Evolutionary conservation across 1,140 invertebrate genomes (phyloP).

Genomic region (Panulirus ornatus): DNA sequence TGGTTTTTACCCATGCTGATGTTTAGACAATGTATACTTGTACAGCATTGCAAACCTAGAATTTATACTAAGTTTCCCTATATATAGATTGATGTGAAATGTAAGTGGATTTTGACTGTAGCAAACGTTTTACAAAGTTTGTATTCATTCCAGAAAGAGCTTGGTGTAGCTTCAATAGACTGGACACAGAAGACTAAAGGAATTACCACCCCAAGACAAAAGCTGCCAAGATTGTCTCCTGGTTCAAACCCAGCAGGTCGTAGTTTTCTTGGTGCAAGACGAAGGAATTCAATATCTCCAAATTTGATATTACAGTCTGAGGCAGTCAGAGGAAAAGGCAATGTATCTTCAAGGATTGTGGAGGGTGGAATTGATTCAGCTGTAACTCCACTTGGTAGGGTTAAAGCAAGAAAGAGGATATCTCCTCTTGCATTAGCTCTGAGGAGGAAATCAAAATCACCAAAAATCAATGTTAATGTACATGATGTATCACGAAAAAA

Average conservation of each 20-base stretch:
- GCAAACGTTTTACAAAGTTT: too few species aligned
- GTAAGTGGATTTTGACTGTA: too few species aligned
- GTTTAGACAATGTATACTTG: too few species aligned
- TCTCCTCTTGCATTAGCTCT: background rate
- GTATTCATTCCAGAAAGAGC: slow-evolving; percentile 79
- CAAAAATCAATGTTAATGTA: background rate
- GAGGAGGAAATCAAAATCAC: slow-evolving; percentile 26
- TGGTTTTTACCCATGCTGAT: too few species aligned
- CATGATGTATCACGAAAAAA: background rate
- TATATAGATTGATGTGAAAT: too few species aligned
- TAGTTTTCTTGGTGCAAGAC: background rate
- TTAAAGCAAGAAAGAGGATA: background rate
- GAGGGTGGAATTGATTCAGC: background rate
- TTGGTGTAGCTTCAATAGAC: slow-evolving; percentile 78
- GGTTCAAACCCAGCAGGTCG: background rate
- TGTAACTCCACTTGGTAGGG: background rate
- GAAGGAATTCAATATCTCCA: background rate
- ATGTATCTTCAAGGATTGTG: background rate
- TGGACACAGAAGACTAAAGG: slow-evolving; percentile 52
- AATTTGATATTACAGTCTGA: background rate
- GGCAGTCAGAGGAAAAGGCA: background rate
- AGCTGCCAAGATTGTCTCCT: background rate
- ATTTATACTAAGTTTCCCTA: too few species aligned
- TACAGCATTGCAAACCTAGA: too few species aligned
- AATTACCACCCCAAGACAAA: slow-evolving; percentile 5